These are phyloP conservation scores for Maniola jurtina DNA, from an alignment of 1,140 invertebrate genomes.

Conservation along the genomic window DNA sequence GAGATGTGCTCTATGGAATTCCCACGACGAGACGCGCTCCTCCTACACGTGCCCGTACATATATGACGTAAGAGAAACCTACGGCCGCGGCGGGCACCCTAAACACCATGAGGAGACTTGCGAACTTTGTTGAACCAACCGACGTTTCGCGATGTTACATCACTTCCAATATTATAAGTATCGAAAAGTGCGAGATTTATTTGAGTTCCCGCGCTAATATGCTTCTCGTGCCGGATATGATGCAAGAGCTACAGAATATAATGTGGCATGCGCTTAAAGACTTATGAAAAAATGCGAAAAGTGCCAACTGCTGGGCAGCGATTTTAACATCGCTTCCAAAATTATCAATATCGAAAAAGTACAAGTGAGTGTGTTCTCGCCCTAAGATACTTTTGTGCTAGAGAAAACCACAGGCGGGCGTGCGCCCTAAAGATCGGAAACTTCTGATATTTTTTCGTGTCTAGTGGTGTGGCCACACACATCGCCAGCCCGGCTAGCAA, in stretches of 20 bases:
- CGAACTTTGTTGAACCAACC: not conserved
- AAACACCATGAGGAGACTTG: not conserved
- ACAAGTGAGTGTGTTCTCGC: not conserved
- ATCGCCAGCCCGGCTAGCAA: too few species aligned
- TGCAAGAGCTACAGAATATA: conserved; percentile 26
- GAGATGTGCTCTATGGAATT: conserved; percentile 90
- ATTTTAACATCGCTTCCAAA: too few species aligned
- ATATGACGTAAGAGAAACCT: conserved; percentile 80
- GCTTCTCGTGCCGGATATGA: conserved; percentile 89
- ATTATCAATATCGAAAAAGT: too few species aligned
- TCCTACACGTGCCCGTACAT: conserved; percentile 89
- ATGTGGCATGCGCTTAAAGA: conserved; percentile 7
- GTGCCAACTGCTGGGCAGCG: not conserved
- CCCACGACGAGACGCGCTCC: conserved; percentile 83
- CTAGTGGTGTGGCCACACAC: too few species aligned
- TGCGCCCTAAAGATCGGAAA: not conserved
- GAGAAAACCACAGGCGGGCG: conserved; percentile 14
- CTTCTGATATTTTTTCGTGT: too few species aligned
- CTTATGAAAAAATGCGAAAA: not conserved
- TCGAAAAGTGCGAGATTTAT: too few species aligned
- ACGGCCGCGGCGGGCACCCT: conserved; percentile 11
- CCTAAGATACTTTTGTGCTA: conserved; percentile 88
- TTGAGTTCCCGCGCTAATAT: conserved; percentile 77
- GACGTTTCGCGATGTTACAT: too few species aligned
- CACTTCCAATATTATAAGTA: too few species aligned